phyloP scores from a whole-genome alignment of 1,140 invertebrate genomes.

The Cylas formicarius region DNA sequence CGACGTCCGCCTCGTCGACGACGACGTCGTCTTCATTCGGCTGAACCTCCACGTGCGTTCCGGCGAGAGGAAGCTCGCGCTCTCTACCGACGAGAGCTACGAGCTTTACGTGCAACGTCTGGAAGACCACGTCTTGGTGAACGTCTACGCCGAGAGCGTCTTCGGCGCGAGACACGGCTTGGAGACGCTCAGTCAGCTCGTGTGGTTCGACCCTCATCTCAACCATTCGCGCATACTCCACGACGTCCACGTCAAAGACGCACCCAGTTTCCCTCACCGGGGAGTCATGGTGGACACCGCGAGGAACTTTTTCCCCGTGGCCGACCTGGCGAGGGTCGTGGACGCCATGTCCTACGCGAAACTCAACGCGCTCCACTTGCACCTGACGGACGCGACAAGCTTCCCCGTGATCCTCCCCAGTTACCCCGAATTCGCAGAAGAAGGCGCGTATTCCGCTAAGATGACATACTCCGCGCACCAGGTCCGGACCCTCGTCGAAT shows the following conservation, averaged over 20 bases:
- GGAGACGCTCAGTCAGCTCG: conserved; percentile 69
- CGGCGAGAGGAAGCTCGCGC: conserved; percentile 33
- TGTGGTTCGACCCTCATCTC: conserved; percentile 58
- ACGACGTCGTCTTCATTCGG: conserved; percentile 7
- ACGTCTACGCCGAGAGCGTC: conserved; percentile 58
- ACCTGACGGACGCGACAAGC: conserved; percentile 73
- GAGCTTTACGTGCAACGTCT: conserved; percentile 49
- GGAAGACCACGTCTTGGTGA: conserved; percentile 46
- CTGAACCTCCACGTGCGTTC: conserved; percentile 12
- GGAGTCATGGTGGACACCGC: conserved; percentile 71
- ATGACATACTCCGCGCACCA: conserved; percentile 61
- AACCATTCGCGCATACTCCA: conserved; percentile 48
- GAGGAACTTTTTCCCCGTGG: conserved; percentile 62
- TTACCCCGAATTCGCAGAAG: conserved; percentile 58
- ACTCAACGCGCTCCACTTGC: conserved; percentile 79
- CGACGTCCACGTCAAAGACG: conserved; percentile 48
- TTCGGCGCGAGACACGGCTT: conserved; percentile 69
- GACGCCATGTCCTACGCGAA: conserved; percentile 71
- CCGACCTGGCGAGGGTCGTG: conserved; percentile 59
- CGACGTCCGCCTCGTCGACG: background rate
- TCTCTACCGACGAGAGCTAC: conserved; percentile 68
- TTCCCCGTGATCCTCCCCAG: conserved; percentile 64
- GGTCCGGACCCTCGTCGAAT: conserved; percentile 55
- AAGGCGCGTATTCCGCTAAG: conserved; percentile 63
- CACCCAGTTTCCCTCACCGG: conserved; percentile 53